Percentiles rank a stretch among this genome's conserved stretches.
Conservation (phyloP, 2,113 vertebrate species). For the Turnix velox region DNA sequence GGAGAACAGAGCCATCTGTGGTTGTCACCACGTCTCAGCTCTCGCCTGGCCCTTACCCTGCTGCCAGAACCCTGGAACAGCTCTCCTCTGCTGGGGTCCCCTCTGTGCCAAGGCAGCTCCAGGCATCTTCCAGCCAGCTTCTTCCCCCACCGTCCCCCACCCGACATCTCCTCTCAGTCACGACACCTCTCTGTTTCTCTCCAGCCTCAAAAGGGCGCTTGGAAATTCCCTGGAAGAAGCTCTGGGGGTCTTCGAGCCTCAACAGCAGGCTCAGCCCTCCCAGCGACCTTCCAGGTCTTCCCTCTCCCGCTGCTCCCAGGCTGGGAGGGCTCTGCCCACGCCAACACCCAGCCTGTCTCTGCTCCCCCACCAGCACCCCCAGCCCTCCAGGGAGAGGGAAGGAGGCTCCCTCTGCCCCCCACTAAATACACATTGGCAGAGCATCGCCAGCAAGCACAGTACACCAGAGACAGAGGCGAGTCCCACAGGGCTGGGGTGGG, state of each 20-base stretch:
- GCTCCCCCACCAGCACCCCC: background rate
- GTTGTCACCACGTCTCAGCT: background rate
- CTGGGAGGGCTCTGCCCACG: background rate
- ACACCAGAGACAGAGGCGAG: background rate
- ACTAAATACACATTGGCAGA: background rate
- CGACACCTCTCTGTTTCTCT: background rate
- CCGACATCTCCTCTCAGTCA: background rate
- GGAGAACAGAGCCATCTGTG: background rate
- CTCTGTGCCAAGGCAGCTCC: background rate
- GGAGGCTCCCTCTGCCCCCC: background rate
- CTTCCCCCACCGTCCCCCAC: rapidly evolving
- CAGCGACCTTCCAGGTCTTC: rapidly evolving
- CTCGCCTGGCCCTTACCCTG: background rate
- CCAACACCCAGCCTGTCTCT: background rate
- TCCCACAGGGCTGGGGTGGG: background rate
- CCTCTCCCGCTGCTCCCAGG: background rate
- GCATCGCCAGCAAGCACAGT: background rate
- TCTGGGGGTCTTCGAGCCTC: background rate
- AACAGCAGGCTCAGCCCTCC: background rate
- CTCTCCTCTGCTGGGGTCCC: rapidly evolving
- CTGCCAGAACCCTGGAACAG: background rate
- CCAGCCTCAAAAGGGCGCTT: background rate
- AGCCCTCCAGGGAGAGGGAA: rapidly evolving
- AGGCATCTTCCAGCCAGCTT: background rate
- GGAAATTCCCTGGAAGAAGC: background rate